Evolutionary conservation across 2,113 vertebrate species (phyloP), one percentile per base, ranked within the genome.

Genomic region (Boleophthalmus pectinirostris): DNA sequence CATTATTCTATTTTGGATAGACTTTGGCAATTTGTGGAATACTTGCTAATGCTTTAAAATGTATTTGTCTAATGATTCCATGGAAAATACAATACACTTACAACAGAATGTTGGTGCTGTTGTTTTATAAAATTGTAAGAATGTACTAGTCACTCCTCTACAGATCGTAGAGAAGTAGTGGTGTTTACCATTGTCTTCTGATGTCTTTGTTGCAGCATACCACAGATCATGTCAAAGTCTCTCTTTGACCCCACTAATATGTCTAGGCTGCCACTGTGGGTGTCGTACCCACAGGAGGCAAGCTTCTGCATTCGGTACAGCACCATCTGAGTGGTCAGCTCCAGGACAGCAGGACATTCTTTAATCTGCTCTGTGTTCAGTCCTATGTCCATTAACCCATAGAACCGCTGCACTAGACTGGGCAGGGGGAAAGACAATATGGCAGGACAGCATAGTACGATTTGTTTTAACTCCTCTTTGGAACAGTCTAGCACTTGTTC

Each of bases 231-330:
- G 61, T 87, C 86, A 70, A 88, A 88, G 75, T 88, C 86, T 72
- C 77, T 87, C 71, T 87, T 88, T 24, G 86, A 87, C 51, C 86
- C 88, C 20, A 74, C 69, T 1, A 90, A 73, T 13, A 81, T 46
- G 10, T 82, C 88, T 68, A 90, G 74, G 60, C 73, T 81, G 21
- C 86, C 72, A 0, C 73, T 78, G 69, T 68, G 16, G 47, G 84
- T 80, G 16, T 88, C 75, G 3, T 85, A 88, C 1, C 86, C 81
- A 1, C 78, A 84, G 38, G 84, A 85, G 0, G 84, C 84, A 67
- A 90, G 57, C 61, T 88, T 90, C 23, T 90, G 81, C 71, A 82
- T 69, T 1, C 88, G 82, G 7, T 90, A 85, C 0, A 83, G 84
- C 23, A 82, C 75, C 2, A 88, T 84, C 18, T 83, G 81, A 4